Base-by-base conservation (phyloP, 2,113 vertebrate species). In the Sander vitreus region DNA sequence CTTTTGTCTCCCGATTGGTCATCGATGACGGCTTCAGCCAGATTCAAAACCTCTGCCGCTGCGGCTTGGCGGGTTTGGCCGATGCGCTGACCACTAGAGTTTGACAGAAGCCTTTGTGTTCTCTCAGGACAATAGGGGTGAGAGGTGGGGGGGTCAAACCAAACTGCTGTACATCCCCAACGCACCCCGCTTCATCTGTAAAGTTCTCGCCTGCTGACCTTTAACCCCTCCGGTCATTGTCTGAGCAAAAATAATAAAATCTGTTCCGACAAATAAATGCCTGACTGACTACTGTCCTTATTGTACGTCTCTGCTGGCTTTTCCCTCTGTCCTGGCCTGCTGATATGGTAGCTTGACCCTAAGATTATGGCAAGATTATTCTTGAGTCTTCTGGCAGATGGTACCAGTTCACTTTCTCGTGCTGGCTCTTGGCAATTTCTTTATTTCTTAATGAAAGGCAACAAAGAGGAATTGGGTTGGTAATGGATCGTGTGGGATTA, bases 351-450 rank as follows among this genome's bases (percentile, higher is more conserved):
- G 86, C 88, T 93, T 84, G 85, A 84, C 70, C 73, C 74, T 75
- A 77, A 93, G 94, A 95, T 94, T 94, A 95, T 23, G 57, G 66
- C 21, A 69, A 93, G 94, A 95, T 96, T 95, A 96, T 23, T 62
- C 64, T 68, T 2, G 76, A 91, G 81, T 82, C 78, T 87, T 39
- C 76, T 82, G 90, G 83, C 94, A 95, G 94, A 95, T 95, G 94
- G 92, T 86, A 69, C 80, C 14, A 48, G 78, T 90, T 90, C 87
- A 71, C 62, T 58, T 83, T 73, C 70, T 63, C n/a, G 39, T 43
- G 78, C 55, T 6, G 51, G 66, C 72, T 30, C 59, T 78, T 83
- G 80, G 83, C 82, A 85, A 84, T 83, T 92, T 90, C 89, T 86
- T 10, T 13, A 72, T 87, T 82, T 91, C 81, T 91, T 92, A 93